phyloP scores from a whole-genome alignment of 2,888 invertebrate genomes.

The Cheilosia vulpina region DNA sequence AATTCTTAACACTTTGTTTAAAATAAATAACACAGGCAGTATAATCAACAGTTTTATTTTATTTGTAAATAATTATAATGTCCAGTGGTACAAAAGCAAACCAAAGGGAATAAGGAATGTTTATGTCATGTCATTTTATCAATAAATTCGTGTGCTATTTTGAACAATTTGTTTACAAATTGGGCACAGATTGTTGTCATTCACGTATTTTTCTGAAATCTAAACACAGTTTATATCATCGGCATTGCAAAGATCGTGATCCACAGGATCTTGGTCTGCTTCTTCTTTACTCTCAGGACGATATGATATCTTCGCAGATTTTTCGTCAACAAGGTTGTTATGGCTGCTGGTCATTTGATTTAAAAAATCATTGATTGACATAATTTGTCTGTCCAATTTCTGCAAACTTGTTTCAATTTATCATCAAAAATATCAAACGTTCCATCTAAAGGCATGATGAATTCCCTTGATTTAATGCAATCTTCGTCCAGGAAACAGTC shows the following conservation, averaged over 20 bases:
- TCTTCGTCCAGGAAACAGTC: conserved; percentile 10
- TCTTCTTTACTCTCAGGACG: background rate
- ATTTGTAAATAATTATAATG: too few relatives aligned
- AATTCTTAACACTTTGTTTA: too few relatives aligned
- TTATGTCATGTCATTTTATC: background rate
- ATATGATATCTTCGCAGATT: background rate
- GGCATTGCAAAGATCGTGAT: background rate
- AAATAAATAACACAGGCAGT: too few relatives aligned
- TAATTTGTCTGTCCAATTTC: background rate
- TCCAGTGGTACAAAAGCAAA: too few relatives aligned
- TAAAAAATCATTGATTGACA: conserved; percentile 10
- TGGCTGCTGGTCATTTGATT: background rate
- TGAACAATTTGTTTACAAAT: background rate
- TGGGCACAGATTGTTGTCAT: background rate
- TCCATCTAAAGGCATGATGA: conserved; percentile 12
- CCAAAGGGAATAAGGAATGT: too few relatives aligned
- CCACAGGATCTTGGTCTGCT: background rate
- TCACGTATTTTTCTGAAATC: background rate
- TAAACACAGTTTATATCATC: background rate
- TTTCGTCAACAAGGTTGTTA: conserved; percentile 3
- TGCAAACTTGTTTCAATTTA: background rate
- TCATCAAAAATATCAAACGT: background rate
- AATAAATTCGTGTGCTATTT: background rate
- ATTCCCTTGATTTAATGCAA: conserved; percentile 8
- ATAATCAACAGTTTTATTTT: too few relatives aligned